A percentile compares a stretch with the other conserved stretches of the same genome.
Conservation (phyloP, 2,888 invertebrate genomes). For the Eueremaeus valkanovi region DNA sequence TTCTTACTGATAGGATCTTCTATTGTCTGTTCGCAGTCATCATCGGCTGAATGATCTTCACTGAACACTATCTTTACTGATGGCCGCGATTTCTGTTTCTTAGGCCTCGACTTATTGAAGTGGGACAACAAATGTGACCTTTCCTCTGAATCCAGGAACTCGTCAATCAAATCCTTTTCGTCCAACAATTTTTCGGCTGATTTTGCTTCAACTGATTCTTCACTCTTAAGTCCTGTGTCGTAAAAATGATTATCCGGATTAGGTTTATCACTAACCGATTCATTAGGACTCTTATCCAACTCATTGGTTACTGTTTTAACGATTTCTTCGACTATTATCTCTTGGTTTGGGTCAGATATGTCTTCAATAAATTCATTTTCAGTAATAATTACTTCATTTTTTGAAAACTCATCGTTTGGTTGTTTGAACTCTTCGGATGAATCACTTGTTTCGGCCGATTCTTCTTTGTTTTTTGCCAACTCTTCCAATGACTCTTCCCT, state of each 20-base stretch:
- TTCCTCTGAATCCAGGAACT: not conserved
- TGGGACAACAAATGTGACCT: not conserved
- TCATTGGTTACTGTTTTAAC: no score
- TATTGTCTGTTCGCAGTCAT: not conserved
- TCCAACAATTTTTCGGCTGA: not conserved
- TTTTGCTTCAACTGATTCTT: not conserved
- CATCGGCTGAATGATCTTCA: not conserved
- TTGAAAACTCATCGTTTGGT: no score
- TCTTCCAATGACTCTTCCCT: no score
- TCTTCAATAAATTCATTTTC: no score
- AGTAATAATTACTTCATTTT: no score
- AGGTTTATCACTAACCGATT: not conserved
- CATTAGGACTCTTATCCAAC: not conserved
- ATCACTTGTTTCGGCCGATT: no score
- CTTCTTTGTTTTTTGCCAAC: no score
- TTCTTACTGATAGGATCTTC: not conserved
- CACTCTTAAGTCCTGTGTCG: not conserved
- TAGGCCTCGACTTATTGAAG: slow-evolving; percentile 19
- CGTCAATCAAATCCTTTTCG: not conserved
- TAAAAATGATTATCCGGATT: not conserved
- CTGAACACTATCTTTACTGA: slow-evolving; percentile 4
- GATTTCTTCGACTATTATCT: no score
- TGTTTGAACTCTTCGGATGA: no score
- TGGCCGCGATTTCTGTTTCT: not conserved
- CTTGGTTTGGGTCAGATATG: no score